Evolutionary conservation across 2,797 vertebrate genomes (phyloP).

Genomic region (Hemitrygon akajei): DNA sequence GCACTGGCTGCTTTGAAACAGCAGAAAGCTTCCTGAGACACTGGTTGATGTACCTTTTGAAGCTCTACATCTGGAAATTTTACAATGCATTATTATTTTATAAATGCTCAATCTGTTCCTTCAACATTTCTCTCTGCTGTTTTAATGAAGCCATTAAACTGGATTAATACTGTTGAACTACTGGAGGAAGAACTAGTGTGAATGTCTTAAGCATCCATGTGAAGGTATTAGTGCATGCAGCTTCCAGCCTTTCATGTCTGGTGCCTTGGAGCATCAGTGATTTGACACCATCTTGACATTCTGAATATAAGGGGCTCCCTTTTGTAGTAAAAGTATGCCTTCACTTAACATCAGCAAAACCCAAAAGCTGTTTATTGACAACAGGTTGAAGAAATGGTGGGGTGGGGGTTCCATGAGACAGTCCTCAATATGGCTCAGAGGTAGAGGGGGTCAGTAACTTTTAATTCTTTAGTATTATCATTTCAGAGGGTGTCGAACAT

Average conservation of each 20-base stretch:
- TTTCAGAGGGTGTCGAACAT: too few relatives aligned
- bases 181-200: neutral
- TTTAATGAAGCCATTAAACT: neutral
- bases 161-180: neutral
- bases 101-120: neutral
- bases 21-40: neutral
- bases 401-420: too few relatives aligned
- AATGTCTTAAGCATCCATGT: neutral
- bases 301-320: neutral
- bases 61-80: neutral
- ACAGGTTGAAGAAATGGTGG: too few relatives aligned
- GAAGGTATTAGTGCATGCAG: neutral
- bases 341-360: too few relatives aligned
- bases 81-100: neutral
- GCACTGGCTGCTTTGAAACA: neutral
- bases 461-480: too few relatives aligned
- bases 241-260: neutral
- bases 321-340: too few relatives aligned
- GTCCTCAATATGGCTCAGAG: too few relatives aligned
- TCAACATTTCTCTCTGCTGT: neutral
- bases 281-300: neutral
- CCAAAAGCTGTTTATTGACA: too few relatives aligned
- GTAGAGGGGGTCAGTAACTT: too few relatives aligned
- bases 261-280: neutral
- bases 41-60: neutral